These are phyloP conservation scores for Hydropotes inermis DNA, from an alignment of 2,113 vertebrate genomes.

Conservation along the genomic window DNA sequence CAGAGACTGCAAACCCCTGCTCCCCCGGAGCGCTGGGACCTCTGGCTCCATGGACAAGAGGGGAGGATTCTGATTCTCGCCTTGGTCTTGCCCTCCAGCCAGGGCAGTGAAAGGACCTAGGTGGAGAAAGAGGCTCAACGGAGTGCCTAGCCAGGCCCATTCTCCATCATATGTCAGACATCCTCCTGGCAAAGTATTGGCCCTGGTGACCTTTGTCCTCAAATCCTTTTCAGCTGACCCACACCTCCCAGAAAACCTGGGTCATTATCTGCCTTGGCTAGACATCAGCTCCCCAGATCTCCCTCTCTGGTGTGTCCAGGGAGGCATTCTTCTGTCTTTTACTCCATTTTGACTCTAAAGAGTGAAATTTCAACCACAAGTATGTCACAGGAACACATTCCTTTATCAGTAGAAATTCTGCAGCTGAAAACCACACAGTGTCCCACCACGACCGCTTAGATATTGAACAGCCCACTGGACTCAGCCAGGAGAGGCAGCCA, in stretches of 20 bases:
- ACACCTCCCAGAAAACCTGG: not conserved
- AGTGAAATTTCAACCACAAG: not conserved
- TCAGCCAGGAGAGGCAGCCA: not conserved
- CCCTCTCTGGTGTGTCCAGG: not conserved
- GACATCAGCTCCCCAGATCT: not conserved
- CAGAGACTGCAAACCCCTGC: conserved; percentile 50
- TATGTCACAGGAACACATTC: not conserved
- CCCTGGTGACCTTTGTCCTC: not conserved
- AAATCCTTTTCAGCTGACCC: not conserved
- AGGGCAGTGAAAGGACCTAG: not conserved
- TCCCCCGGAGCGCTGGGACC: conserved; percentile 47
- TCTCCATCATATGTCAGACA: not conserved
- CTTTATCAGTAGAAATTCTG: not conserved
- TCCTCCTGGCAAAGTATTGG: not conserved
- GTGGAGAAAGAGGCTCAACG: not conserved
- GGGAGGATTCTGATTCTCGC: not conserved
- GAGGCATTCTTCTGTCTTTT: not conserved
- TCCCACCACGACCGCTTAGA: not conserved
- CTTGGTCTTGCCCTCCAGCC: not conserved
- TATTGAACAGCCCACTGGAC: not conserved
- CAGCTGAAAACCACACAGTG: not conserved
- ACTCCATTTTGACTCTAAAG: not conserved
- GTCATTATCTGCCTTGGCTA: not conserved
- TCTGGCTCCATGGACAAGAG: not conserved
- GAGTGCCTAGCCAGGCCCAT: not conserved